phyloP scores from a whole-genome alignment of 2,113 vertebrate genomes.

The Centropus unirufus region DNA sequence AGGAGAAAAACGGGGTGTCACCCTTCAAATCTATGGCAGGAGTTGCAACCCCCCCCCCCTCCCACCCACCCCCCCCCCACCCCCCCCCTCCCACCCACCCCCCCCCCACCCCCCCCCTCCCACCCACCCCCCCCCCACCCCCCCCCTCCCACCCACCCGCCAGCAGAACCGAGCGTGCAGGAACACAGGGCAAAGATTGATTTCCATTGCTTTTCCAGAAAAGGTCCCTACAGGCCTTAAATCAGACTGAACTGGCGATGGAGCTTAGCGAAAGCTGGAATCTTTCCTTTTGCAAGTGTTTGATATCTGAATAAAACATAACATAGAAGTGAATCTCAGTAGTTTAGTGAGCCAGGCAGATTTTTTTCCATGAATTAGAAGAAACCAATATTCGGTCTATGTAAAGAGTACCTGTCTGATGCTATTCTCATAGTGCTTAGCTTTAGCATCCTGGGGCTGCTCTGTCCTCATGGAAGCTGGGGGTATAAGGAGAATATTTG shows the following conservation, averaged over 20 bases:
- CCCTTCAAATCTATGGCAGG: not conserved
- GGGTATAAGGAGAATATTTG: not conserved
- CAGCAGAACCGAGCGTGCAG: not conserved
- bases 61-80: too few species aligned
- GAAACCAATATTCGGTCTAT: not conserved
- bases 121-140: not conserved
- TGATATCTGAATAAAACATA: conserved; percentile 65
- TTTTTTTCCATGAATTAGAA: conserved; percentile 1
- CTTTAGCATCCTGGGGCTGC: not conserved
- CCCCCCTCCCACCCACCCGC: too few species aligned
- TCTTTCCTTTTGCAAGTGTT: conserved; percentile 50
- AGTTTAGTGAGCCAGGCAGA: conserved; percentile 14
- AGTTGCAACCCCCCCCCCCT: not conserved
- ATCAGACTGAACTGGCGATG: conserved; percentile 10
- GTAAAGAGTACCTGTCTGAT: not conserved
- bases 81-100: too few species aligned
- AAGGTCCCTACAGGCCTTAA: not conserved
- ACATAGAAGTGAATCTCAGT: conserved; percentile 9
- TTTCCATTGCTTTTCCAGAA: conserved; percentile 12
- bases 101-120: too few species aligned
- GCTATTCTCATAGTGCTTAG: not conserved
- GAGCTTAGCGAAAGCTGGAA: not conserved
- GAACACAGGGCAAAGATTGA: not conserved
- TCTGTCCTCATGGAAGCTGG: not conserved
- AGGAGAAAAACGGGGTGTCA: not conserved